Conservation (phyloP, 53 echinoderm and acorn worm genomes). For the Echinarachnius parma region DNA sequence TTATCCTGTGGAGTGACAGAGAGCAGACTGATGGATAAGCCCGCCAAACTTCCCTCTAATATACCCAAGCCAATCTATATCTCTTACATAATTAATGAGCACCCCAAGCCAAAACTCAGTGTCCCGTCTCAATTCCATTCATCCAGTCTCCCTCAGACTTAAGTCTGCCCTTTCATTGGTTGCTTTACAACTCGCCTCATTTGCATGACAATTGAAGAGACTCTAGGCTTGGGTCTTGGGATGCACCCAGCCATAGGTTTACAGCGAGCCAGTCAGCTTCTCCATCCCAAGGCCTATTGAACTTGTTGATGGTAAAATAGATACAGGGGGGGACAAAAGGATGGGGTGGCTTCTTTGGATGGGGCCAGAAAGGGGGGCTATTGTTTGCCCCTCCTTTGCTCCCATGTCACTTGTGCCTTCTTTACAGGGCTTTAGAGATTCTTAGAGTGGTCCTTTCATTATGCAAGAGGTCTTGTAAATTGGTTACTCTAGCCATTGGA, state of each 20-base stretch:
- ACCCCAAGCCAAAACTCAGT: conserved; percentile 24
- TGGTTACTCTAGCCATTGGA: conserved; percentile 1
- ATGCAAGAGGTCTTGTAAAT: background rate
- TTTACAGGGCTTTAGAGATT: background rate
- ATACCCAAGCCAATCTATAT: conserved; percentile 18
- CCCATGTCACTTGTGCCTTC: conserved; percentile 6
- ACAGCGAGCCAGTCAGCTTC: no score
- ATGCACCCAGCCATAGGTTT: no score
- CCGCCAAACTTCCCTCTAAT: conserved; percentile 46
- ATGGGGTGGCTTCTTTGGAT: background rate
- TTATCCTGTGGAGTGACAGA: conserved; percentile 5
- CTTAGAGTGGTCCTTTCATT: conserved; percentile 4
- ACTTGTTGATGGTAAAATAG: conserved; percentile 42
- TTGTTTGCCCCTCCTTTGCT: conserved; percentile 29
- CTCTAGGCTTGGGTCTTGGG: no score
- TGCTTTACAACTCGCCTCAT: background rate
- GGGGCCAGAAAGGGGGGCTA: conserved; percentile 8
- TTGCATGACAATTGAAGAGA: conserved; percentile 33
- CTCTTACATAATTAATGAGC: conserved; percentile 31
- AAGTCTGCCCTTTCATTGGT: conserved; percentile 20
- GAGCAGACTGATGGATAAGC: conserved; percentile 23
- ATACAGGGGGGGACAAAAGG: conserved; percentile 18
- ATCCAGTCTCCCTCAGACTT: background rate
- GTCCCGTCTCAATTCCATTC: conserved; percentile 7
- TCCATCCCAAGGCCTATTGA: conserved; percentile 26